phyloP scores from a whole-genome alignment of 2,113 vertebrate genomes.

The Rhinoderma darwinii region DNA sequence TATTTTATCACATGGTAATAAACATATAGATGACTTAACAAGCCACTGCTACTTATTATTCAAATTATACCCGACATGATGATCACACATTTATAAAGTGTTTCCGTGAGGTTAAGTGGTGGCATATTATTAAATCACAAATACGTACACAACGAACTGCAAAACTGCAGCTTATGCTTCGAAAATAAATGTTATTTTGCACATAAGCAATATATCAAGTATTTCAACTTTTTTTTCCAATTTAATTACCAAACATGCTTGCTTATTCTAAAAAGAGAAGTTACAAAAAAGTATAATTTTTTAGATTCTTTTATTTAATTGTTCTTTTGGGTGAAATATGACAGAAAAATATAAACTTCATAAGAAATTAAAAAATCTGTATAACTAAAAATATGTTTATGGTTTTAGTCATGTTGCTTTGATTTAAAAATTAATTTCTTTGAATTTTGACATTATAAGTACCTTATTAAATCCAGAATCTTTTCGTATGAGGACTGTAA shows the following conservation, averaged over 20 bases:
- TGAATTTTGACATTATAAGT: no score
- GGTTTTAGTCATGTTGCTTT: no score
- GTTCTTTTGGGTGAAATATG: no score
- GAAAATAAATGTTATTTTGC: background rate
- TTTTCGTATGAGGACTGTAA: no score
- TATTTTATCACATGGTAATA: background rate
- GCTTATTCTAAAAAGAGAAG: background rate
- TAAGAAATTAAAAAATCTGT: no score
- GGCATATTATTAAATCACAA: background rate
- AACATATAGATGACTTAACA: background rate
- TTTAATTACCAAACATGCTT: background rate
- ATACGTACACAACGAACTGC: background rate
- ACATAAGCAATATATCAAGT: background rate
- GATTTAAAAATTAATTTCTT: no score
- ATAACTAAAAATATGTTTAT: no score
- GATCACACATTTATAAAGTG: background rate
- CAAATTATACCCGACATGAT: background rate
- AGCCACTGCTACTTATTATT: background rate
- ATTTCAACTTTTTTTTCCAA: background rate
- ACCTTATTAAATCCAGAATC: no score
- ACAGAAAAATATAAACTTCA: no score
- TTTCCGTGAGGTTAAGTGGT: background rate
- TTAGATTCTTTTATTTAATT: no score
- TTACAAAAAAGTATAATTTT: no score
- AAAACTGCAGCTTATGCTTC: background rate